phyloP scores from a whole-genome alignment of 2,888 invertebrate genomes.

The Psococerastis gibbosa region DNA sequence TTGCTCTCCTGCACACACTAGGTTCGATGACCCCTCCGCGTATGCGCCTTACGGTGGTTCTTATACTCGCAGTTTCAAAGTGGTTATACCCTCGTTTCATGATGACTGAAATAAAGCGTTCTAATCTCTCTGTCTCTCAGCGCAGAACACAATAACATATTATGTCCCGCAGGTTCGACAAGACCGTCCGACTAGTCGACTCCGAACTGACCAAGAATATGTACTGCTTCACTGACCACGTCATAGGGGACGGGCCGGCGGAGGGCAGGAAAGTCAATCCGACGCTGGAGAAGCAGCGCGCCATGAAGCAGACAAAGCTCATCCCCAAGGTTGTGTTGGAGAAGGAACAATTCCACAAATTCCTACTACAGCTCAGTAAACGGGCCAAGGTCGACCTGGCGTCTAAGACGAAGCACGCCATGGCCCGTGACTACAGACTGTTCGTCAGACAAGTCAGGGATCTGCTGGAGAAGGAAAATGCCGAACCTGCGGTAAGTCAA shows the following conservation, averaged over 20 bases:
- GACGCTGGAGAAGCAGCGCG: constrained; percentile 21
- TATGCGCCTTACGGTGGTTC: no score
- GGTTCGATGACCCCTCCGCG: no score
- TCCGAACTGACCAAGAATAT: constrained; percentile 2
- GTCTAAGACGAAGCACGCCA: not conserved
- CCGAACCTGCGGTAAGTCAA: no score
- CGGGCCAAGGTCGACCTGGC: constrained; percentile 19
- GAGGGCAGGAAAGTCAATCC: constrained; percentile 22
- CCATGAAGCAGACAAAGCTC: constrained; percentile 30
- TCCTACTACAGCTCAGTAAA: constrained; percentile 18
- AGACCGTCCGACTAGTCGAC: constrained; percentile 3
- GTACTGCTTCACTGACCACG: constrained; percentile 7
- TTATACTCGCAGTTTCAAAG: no score
- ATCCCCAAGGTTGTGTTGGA: constrained; percentile 45
- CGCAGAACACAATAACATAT: no score
- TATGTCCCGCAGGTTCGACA: not conserved
- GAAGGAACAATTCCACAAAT: constrained; percentile 36
- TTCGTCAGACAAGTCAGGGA: not conserved
- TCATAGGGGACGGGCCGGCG: constrained; percentile 14
- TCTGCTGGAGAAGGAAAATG: constrained; percentile 4
- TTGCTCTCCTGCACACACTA: no score
- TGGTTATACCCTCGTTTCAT: no score
- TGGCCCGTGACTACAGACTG: constrained; percentile 1
- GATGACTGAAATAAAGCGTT: no score
- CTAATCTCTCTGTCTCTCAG: no score